These are phyloP conservation scores for Cheilosia grossa DNA, from an alignment of 2,888 invertebrate genomes.

Conservation along the genomic window DNA sequence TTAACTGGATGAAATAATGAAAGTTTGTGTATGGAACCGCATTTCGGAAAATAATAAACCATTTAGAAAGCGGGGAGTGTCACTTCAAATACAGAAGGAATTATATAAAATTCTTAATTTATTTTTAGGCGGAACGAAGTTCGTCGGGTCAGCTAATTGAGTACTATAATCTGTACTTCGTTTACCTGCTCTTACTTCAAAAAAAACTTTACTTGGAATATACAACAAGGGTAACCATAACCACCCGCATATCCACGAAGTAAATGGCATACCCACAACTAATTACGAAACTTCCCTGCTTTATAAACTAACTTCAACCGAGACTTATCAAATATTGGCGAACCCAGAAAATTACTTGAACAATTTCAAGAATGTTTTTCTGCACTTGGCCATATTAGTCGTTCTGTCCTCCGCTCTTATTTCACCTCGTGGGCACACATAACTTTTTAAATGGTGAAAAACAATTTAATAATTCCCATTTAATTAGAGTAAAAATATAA, in stretches of 20 bases:
- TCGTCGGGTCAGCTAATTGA: no score
- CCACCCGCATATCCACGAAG: not conserved
- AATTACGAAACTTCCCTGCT: conserved; percentile 3
- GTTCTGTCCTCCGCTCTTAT: not conserved
- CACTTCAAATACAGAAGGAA: no score
- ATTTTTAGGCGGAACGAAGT: no score
- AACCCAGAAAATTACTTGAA: not conserved
- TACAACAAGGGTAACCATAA: not conserved
- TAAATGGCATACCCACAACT: not conserved
- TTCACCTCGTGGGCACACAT: conserved; percentile 5
- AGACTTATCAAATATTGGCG: conserved; percentile 3
- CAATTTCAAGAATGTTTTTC: not conserved
- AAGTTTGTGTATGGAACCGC: no score
- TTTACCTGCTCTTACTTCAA: no score
- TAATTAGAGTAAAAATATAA: conserved; percentile 44
- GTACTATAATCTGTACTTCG: no score
- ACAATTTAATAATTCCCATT: conserved; percentile 58
- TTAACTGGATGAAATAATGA: no score
- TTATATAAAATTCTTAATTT: no score
- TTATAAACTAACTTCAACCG: conserved; percentile 3
- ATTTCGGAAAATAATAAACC: no score
- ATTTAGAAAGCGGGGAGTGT: no score
- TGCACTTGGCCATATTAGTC: not conserved
- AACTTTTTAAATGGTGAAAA: conserved; percentile 30
- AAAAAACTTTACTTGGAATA: no score